phyloP scores from a whole-genome alignment of 2,888 invertebrate genomes.

The Anthophora plumipes region DNA sequence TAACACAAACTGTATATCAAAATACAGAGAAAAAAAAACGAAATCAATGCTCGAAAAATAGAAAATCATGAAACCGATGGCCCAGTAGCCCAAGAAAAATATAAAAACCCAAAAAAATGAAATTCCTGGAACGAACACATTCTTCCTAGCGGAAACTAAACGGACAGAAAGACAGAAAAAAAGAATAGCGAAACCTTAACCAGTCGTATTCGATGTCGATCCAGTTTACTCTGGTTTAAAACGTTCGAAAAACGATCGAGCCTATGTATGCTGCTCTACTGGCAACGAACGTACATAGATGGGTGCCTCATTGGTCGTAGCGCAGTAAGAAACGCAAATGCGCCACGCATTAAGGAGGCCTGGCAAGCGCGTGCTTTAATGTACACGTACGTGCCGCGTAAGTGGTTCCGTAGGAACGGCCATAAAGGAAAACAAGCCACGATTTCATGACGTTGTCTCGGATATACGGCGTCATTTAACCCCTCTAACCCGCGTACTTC shows the following conservation, averaged over 20 bases:
- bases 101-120: no score
- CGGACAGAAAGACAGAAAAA: no score
- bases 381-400: conserved; percentile 61
- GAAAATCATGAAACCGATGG: no score
- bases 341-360: conserved; percentile 53
- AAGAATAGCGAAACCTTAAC: not conserved
- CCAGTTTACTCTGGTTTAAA: not conserved
- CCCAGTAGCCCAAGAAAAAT: no score
- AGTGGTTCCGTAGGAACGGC: conserved; percentile 58
- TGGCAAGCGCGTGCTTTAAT: conserved; percentile 53
- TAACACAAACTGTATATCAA: no score
- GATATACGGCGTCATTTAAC: conserved; percentile 68
- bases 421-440: conserved; percentile 67
- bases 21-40: no score
- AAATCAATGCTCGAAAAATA: no score
- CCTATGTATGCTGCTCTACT: not conserved
- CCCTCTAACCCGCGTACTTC: conserved; percentile 62
- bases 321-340: conserved; percentile 65
- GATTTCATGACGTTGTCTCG: conserved; percentile 65
- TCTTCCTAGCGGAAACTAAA: no score
- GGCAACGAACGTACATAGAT: not conserved
- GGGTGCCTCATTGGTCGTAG: conserved; percentile 3
- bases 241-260: conserved; percentile 8
- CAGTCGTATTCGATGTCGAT: no score
- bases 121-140: no score